These are phyloP conservation scores for Muricea muricata DNA, from an alignment of 92 coral and sea anemone genomes.

Conservation along the genomic window DNA sequence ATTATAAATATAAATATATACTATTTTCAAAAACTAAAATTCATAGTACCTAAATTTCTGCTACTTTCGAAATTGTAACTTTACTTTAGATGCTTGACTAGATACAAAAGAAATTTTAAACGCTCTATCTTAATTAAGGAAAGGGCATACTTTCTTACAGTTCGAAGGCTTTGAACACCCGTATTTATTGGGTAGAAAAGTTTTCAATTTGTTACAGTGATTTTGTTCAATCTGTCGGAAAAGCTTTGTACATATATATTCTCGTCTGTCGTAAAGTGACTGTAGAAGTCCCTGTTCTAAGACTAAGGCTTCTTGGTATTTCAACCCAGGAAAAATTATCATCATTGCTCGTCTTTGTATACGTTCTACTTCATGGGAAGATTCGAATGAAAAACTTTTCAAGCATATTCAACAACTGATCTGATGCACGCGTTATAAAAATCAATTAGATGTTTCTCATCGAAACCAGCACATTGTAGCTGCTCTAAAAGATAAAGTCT, in stretches of 20 bases:
- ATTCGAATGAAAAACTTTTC: conserved; percentile 44
- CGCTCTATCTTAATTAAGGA: not conserved
- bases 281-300: too few relatives aligned
- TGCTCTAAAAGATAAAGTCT: conserved; percentile 2
- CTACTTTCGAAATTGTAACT: not conserved
- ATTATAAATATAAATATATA: too few relatives aligned
- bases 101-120: not conserved
- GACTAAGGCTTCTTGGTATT: too few relatives aligned
- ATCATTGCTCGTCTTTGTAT: too few relatives aligned
- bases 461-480: conserved; percentile 24
- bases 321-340: not conserved
- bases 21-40: not conserved
- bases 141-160: too few relatives aligned
- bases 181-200: too few relatives aligned
- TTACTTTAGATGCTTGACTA: not conserved
- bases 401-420: conserved; percentile 52
- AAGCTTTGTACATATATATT: too few relatives aligned
- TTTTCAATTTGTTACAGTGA: not conserved
- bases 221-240: not conserved
- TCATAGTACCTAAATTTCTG: too few relatives aligned
- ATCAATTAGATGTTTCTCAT: conserved; percentile 18
- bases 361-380: not conserved
- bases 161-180: too few relatives aligned
- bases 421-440: too few relatives aligned
- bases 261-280: too few relatives aligned